Percentiles rank a stretch among this genome's conserved stretches.
Conservation (phyloP, 2,113 vertebrate genomes). For the Epinephelus cyanopodus region DNA sequence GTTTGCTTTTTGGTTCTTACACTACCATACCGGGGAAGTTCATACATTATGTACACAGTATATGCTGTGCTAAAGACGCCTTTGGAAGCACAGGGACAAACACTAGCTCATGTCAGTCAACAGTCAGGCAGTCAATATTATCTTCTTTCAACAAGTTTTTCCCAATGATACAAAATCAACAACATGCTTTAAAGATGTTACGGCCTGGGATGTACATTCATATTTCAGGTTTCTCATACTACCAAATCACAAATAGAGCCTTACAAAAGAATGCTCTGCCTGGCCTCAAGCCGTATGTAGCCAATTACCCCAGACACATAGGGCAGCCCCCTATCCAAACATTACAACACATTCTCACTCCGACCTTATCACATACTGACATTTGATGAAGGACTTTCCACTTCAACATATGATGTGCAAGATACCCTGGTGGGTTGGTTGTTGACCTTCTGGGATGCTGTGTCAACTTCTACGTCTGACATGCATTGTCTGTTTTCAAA, state of each 20-base stretch:
- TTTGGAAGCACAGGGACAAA: not conserved
- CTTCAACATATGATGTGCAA: no score
- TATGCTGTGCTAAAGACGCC: not conserved
- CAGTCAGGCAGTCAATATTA: not conserved
- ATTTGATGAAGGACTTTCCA: no score
- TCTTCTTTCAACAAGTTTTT: not conserved
- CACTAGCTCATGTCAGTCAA: not conserved
- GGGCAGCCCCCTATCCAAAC: no score
- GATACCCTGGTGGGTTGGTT: no score
- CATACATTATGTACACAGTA: not conserved
- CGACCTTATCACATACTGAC: no score
- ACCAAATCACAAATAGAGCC: not conserved
- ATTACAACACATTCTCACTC: no score
- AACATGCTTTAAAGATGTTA: not conserved
- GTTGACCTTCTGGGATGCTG: no score
- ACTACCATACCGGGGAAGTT: not conserved
- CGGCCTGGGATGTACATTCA: not conserved
- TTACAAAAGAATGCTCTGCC: not conserved
- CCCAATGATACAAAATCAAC: not conserved
- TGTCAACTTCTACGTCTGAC: no score
- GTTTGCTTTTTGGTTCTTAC: not conserved
- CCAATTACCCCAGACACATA: not conserved
- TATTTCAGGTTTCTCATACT: not conserved
- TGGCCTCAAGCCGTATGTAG: not conserved
- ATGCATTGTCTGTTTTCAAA: no score